Evolutionary conservation across 2,888 invertebrate genomes (phyloP).

Genomic region (Platerodrilus igneus): DNA sequence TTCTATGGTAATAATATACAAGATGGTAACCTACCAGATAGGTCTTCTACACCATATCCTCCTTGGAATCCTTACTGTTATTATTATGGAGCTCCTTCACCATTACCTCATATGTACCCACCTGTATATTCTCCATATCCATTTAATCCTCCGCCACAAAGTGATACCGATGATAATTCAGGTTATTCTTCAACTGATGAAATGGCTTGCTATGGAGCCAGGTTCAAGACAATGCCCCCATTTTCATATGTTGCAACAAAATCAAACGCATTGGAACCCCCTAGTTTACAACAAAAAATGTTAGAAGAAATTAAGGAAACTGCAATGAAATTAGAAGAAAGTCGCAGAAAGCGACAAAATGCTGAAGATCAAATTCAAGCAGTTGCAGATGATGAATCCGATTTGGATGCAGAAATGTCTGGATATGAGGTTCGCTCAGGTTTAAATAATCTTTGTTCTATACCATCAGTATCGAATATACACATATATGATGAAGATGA

Average conservation of each 20-base stretch:
- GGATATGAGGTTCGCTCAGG: slow-evolving; percentile 13
- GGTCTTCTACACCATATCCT: slow-evolving; percentile 25
- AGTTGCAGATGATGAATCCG: slow-evolving; percentile 32
- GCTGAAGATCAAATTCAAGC: slow-evolving; percentile 35
- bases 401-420: slow-evolving; percentile 27
- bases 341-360: slow-evolving; percentile 19
- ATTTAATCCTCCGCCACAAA: slow-evolving; percentile 29
- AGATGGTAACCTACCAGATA: not conserved
- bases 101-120: slow-evolving; percentile 35
- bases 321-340: slow-evolving; percentile 41
- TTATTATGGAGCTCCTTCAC: slow-evolving; percentile 19
- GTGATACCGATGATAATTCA: slow-evolving; percentile 38
- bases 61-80: slow-evolving; percentile 41
- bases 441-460: slow-evolving; percentile 35
- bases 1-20: slow-evolving; percentile 20
- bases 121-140: slow-evolving; percentile 38
- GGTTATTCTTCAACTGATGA: slow-evolving; percentile 50
- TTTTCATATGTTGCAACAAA: slow-evolving; percentile 3
- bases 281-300: slow-evolving; percentile 2
- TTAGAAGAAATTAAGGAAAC: slow-evolving; percentile 41
- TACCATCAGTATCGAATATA: slow-evolving; percentile 54
- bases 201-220: slow-evolving; percentile 38
- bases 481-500: slow-evolving; percentile 43
- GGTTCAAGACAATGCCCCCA: slow-evolving; percentile 12
- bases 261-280: not conserved